Base-by-base conservation (phyloP, 1,140 invertebrate genomes). In the Aphaenogaster floridana region DNA sequence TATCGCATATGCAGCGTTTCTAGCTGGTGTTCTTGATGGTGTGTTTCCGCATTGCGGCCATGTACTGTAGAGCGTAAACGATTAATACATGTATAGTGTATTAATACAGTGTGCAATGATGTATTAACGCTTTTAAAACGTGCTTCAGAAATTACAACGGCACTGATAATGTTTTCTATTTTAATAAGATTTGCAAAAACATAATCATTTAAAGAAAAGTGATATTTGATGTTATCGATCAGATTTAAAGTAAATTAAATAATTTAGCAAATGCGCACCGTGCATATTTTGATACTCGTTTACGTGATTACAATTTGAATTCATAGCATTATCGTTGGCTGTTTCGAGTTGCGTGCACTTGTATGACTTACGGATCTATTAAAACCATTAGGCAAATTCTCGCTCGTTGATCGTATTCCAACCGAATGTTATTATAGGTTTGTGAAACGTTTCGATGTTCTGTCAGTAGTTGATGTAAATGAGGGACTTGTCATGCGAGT, bases 311-410 rank as follows among this genome's bases (percentile, higher is more conserved):
- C 7, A 80, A 80, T 80, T 21, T 52, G 4, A 80, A 52, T n/a
- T 66, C 15, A 15, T 54, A 68, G 7, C 13, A 21, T 34, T 79
- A 52, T 52, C 21, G 34, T 74, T 39, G 15, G 61, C 52, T 42
- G 52, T 83, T 83, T 61, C 17, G 17, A 61, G 13, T 84, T 76
- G 54, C 42, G 17, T 76, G 69, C 17, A 28, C 69, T 61, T 28
- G 45, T 84, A 74, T 76, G 54, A 84, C 42, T 84, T 84, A 76
- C 54, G 54, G 42, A 34, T 83, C 80, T 76, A 84, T 76, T 84
- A 84, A 84, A 84, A 76, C 45, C 54, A 61, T 76, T 48, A 48
- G 28, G 42, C n/a, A 61, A 84, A 84, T 84, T 74, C 45, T 61
- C 54, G 11, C 69, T 76, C 69, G 42, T 84, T 74, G 71, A 84